Evolutionary conservation across 35 echinoderm and acorn worm genomes (phyloP).

Genomic region (Eucidaris tribuloides): DNA sequence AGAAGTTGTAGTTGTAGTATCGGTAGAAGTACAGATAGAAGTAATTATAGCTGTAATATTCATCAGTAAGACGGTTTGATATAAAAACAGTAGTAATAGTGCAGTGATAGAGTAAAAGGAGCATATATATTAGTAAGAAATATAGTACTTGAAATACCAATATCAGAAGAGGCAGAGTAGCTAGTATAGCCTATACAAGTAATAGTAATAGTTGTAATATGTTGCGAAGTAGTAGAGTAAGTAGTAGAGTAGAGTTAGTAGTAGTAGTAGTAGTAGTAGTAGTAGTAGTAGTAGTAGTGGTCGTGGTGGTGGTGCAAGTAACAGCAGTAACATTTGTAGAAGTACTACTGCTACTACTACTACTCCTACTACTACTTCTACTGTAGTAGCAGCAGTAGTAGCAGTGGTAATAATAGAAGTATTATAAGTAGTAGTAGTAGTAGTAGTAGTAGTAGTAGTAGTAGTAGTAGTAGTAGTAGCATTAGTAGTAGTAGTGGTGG

Average conservation of each 20-base stretch:
- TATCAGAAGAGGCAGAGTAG: neutral
- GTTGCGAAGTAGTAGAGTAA: neutral
- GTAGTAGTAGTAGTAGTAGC: neutral
- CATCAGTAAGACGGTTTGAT: no score
- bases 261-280: neutral
- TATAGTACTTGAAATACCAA: neutral
- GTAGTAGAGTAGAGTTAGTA: neutral
- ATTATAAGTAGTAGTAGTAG: neutral
- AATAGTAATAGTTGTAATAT: neutral
- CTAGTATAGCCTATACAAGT: neutral
- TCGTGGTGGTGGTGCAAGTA: neutral
- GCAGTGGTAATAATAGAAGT: neutral
- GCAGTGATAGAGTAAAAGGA: neutral
- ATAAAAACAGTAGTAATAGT: neutral
- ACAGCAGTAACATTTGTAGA: neutral
- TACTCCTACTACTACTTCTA: no score
- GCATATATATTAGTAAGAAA: neutral
- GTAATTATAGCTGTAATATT: neutral
- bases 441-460: slow-evolving; percentile 4
- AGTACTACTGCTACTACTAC: neutral
- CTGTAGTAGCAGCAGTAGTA: neutral
- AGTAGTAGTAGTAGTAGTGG: neutral
- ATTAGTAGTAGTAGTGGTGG: neutral
- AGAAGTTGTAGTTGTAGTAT: neutral
- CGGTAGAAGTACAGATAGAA: neutral